These are phyloP conservation scores for Spodoptera picta DNA, from an alignment of 2,888 invertebrate genomes.

Conservation along the genomic window DNA sequence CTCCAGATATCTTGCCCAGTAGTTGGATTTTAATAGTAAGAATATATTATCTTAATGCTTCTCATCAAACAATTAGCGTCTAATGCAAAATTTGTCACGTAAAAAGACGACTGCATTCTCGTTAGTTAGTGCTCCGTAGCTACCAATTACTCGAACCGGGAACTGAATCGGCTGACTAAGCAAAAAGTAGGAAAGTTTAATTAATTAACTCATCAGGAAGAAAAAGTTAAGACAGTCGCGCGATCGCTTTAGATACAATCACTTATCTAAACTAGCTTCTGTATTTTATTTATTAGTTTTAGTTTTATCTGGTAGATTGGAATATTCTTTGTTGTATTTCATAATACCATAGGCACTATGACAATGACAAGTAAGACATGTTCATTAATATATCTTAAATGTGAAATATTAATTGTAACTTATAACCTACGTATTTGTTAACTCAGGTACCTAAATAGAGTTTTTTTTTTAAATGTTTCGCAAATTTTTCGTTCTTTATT, in stretches of 20 bases:
- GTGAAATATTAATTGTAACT: too few relatives aligned
- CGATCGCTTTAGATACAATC: constrained; percentile 23
- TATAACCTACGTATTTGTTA: too few relatives aligned
- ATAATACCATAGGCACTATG: too few relatives aligned
- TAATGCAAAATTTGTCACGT: neutral
- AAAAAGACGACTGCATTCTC: constrained; percentile 15
- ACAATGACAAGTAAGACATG: too few relatives aligned
- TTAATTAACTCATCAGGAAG: constrained; percentile 64
- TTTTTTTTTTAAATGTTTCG: too few relatives aligned
- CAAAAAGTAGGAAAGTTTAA: constrained; percentile 62
- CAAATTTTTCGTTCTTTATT: too few relatives aligned
- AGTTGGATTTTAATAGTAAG: too few relatives aligned
- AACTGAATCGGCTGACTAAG: constrained; percentile 50
- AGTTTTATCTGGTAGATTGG: neutral
- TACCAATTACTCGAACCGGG: constrained; percentile 39
- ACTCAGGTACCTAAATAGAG: too few relatives aligned
- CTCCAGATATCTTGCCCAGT: too few relatives aligned
- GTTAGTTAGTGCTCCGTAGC: constrained; percentile 32
- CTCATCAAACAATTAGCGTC: too few relatives aligned
- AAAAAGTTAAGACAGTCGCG: constrained; percentile 46
- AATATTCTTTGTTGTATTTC: neutral
- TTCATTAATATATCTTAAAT: too few relatives aligned
- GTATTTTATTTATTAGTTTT: constrained; percentile 12
- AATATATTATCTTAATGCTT: too few relatives aligned
- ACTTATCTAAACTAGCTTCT: constrained; percentile 18